Base-by-base conservation (phyloP, 2,113 vertebrate species). In the Stegastes partitus region DNA sequence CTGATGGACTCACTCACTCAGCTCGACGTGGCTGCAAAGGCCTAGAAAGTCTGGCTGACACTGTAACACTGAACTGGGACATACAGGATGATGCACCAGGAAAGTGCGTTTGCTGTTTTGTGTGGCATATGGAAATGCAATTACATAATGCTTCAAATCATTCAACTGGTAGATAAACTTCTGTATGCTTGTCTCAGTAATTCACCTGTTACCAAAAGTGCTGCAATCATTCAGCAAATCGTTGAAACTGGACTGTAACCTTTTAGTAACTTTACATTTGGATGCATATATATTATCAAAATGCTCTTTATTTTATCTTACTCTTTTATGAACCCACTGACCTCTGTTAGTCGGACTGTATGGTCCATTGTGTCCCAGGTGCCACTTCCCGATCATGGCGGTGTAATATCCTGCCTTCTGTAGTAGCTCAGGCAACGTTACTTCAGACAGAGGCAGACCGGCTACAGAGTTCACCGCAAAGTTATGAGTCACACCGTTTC, bases 361-460 rank as follows among this genome's bases (percentile, higher is more conserved):
- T 4, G 1, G 89, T 44, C 95, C 95, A 0, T 94, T 93, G 90
- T 99, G 98, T 25, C 98, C 98, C 19, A 99, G 95, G 84, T 99
- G 98, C 98, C 98, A 99, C 87, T 99, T 99, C 74, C 98, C 98
- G 0, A 99, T 94, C 79, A 96, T 94, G 61, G 93, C 97, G 0
- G 98, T 99, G 89, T 92, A 89, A 71, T 99, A 99, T 0, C 97
- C 98, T 0, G 93, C 94, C 45, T 65, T 79, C 61, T 65, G 93
- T 57, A 99, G 94, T 0, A 96, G 94, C 87, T 97, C 94, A 0
- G 97, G 95, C 67, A 99, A 84, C 3, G 97, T 98, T 54, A 95
- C 96, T 93, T 99, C 98, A 0, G 97, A 96, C 26, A 97, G 91
- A 3, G 98, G 97, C 5, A 99, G 95, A 21, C 98, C 98, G 0